Evolutionary conservation across 2,113 vertebrate genomes (phyloP), one percentile per base, ranked within the genome.

Genomic region (Amblyopsis rosae): DNA sequence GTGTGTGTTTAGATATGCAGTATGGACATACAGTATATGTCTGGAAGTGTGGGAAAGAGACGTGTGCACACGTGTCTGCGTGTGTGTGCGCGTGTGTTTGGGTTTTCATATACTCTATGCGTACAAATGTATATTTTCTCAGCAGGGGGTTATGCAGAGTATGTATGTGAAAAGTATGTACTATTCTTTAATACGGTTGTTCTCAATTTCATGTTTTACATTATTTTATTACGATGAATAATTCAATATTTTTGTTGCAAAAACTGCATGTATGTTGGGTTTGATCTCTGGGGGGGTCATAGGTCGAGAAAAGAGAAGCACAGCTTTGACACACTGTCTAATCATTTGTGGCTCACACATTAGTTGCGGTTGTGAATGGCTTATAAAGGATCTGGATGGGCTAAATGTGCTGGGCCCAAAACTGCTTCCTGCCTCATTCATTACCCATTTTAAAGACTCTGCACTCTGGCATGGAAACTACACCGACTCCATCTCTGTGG

Each of bases 371-470:
- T 79, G 59, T 66, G 53, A 72, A 68, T 79, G 62, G 60, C 63
- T 78, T 47, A 8, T 57, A 82, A 67, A 69, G 73, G 35, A 59
- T 76, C 73, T 79, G 75, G 71, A 82, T 64, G 51, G 46, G 61
- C 62, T 69, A 69, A 35, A 12, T 64, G 62, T n/a, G 13, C 73
- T 81, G 67, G 60, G 81, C 81, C 79, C 69, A 79, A 47, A 58
- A 35, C 26, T 47, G 63, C 76, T 87, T 87, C 75, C 82, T 86
- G 79, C 61, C 69, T 76, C 84, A 72, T 89, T 88, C 82, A 87
- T 88, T 84, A 82, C 67, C 71, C 59, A 6, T 82, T 88, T 83
- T 82, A 83, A 80, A 86, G 80, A 84, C 83, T 87, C 66, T 64
- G 62, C 46, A 59, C 59, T 83, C 53, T 88, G 81, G 78, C 76